phyloP scores from a whole-genome alignment of 2,797 vertebrate species.

The Coccyzus lansbergi region DNA sequence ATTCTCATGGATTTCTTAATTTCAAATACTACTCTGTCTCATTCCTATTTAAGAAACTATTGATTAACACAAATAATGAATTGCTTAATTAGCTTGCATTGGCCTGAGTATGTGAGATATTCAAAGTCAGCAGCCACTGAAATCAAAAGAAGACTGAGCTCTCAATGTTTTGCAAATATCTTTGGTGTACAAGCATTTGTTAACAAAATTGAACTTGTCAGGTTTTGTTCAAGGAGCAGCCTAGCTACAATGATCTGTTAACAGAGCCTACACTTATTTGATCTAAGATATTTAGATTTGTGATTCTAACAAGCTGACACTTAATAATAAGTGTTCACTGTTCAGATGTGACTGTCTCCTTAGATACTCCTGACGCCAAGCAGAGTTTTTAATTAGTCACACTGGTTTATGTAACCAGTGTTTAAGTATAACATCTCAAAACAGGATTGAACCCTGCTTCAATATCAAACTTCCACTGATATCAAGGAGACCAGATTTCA shows the following conservation, averaged over 20 bases:
- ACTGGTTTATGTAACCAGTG: background rate
- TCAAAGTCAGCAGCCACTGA: background rate
- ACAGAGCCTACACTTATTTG: background rate
- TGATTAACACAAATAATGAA: background rate
- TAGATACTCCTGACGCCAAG: background rate
- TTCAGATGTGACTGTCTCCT: background rate
- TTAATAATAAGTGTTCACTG: background rate
- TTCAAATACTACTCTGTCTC: background rate
- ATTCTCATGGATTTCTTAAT: background rate
- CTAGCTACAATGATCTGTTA: background rate
- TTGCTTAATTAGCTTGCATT: background rate
- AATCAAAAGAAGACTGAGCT: background rate
- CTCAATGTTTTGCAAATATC: background rate
- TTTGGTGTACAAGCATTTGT: background rate
- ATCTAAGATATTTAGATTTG: slow-evolving; percentile 4
- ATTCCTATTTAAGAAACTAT: background rate
- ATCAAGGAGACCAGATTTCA: background rate
- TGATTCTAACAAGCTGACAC: background rate
- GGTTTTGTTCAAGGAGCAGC: background rate
- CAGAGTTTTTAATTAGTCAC: background rate
- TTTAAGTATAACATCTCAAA: background rate
- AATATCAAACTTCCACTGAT: background rate
- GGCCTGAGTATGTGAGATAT: background rate
- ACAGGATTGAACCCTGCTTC: background rate
- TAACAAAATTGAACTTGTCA: background rate